phyloP scores from a whole-genome alignment of 2,888 invertebrate genomes.

The Malacosoma neustria region DNA sequence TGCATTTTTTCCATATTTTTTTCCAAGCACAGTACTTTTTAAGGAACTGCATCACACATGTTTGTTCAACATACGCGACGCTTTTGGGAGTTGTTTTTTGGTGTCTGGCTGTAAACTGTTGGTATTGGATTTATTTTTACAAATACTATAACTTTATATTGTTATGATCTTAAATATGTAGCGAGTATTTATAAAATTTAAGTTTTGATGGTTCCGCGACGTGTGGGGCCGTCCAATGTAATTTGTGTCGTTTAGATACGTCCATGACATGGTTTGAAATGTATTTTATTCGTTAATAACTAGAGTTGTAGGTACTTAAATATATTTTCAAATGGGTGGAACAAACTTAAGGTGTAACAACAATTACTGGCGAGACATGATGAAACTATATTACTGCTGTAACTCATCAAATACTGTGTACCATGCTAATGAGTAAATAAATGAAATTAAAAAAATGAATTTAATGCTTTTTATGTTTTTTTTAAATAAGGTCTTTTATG shows the following conservation, averaged over 20 bases:
- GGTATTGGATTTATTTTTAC: constrained; percentile 9
- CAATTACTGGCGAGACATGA: too few species aligned
- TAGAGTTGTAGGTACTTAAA: too few species aligned
- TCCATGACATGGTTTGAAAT: neutral
- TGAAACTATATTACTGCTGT: too few species aligned
- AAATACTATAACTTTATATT: neutral
- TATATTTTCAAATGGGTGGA: too few species aligned
- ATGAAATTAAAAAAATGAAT: too few species aligned
- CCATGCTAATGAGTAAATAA: too few species aligned
- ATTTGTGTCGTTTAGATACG: neutral
- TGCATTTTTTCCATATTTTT: constrained; percentile 51
- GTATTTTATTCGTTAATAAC: neutral
- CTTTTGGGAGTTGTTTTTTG: constrained; percentile 30
- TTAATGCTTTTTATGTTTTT: too few species aligned
- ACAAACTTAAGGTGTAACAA: too few species aligned
- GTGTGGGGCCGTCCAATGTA: neutral
- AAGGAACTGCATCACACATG: constrained; percentile 67
- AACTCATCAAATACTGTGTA: too few species aligned
- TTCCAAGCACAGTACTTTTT: constrained; percentile 60
- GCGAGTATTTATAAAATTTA: neutral
- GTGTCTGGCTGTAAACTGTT: constrained; percentile 19
- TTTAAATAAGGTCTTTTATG: too few species aligned
- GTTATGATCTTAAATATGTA: neutral
- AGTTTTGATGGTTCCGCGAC: neutral
- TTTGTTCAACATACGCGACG: constrained; percentile 60